These are phyloP conservation scores for Odontomachus brunneus DNA, from an alignment of 1,140 invertebrate genomes.

Conservation along the genomic window DNA sequence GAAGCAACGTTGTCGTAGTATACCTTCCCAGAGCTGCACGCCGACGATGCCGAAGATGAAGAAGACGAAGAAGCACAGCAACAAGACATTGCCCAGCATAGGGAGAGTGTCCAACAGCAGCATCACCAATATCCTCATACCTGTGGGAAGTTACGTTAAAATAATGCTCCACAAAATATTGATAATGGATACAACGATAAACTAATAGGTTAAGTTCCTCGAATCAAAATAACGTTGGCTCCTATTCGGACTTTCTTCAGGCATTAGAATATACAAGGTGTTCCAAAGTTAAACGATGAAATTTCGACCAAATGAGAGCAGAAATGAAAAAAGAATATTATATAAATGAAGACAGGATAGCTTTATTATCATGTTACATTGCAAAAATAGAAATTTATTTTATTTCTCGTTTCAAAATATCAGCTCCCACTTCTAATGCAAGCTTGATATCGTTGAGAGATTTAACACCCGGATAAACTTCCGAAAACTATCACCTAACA, in stretches of 20 bases:
- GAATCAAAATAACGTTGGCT: neutral
- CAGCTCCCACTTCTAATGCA: no score
- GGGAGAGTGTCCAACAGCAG: constrained; percentile 99
- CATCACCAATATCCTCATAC: constrained; percentile 99
- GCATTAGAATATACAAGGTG: no score
- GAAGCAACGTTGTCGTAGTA: constrained; percentile 97
- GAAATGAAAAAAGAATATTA: no score
- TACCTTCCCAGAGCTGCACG: constrained; percentile 99
- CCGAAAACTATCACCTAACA: no score
- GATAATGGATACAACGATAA: neutral
- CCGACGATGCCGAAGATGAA: constrained; percentile 99
- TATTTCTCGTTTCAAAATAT: neutral
- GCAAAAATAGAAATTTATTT: neutral
- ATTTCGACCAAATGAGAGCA: no score
- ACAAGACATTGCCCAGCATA: constrained; percentile 99
- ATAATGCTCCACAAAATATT: constrained; percentile 10
- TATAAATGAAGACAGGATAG: no score
- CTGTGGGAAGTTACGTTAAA: constrained; percentile 84
- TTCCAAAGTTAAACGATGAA: no score
- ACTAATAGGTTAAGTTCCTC: neutral
- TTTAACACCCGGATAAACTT: no score
- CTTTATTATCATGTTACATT: no score
- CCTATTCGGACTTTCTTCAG: no score
- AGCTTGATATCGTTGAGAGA: no score
- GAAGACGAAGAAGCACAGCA: constrained; percentile 99